A percentile compares a stretch with the other conserved stretches of the same genome.
phyloP scores from a whole-genome alignment of 2,888 invertebrate genomes.

The Cephus pulcher region DNA sequence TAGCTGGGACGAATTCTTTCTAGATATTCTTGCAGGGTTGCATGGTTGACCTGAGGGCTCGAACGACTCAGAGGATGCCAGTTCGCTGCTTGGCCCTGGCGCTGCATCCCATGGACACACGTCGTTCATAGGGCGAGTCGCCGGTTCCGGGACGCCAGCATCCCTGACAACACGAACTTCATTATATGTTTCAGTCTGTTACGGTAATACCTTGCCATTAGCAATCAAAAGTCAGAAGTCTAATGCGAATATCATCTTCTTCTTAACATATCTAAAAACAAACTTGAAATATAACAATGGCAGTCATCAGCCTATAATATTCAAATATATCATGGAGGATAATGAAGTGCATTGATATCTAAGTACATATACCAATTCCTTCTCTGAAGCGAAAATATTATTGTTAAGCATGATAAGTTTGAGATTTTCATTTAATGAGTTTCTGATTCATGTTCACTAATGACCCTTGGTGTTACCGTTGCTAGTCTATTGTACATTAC shows the following conservation, averaged over 20 bases:
- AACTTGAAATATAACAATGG: background rate
- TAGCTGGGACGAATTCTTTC: constrained; percentile 76
- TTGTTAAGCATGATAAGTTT: background rate
- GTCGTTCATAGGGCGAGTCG: constrained; percentile 67
- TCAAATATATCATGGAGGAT: background rate
- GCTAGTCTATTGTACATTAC: background rate
- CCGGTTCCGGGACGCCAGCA: constrained; percentile 57
- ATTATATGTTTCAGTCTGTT: constrained; percentile 57
- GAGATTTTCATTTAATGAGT: background rate
- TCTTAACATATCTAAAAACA: background rate
- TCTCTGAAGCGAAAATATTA: background rate
- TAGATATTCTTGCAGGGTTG: constrained; percentile 57
- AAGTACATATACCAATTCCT: background rate
- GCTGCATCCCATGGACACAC: constrained; percentile 72
- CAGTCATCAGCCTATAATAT: background rate
- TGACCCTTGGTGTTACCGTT: background rate
- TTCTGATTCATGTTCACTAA: background rate
- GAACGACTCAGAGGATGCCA: constrained; percentile 49
- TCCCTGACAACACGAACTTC: constrained; percentile 63
- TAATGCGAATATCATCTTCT: background rate
- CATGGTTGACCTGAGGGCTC: constrained; percentile 32
- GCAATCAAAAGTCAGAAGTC: background rate
- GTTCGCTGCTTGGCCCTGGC: constrained; percentile 50
- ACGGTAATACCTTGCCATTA: background rate
- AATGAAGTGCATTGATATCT: background rate